Evolutionary conservation across 2,797 vertebrate genomes (phyloP).

Genomic region (Caiman crocodilus): DNA sequence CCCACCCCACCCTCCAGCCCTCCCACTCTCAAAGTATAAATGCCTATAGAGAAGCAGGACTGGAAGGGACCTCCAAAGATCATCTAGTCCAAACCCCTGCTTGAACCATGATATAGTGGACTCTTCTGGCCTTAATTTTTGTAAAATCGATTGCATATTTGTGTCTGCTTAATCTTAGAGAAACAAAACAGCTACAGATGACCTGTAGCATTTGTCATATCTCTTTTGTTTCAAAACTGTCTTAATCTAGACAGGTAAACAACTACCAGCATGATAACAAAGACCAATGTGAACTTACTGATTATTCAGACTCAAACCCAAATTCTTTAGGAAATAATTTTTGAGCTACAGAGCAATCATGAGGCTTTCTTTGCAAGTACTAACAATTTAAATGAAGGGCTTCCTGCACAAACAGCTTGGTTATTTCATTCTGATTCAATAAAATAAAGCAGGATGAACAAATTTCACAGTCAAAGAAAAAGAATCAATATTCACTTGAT

Average conservation of each 20-base stretch:
- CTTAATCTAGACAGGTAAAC: accelerated
- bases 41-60: no score
- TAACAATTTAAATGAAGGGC: not conserved
- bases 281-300: not conserved
- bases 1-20: no score
- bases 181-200: not conserved
- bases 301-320: not conserved
- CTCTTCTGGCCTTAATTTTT: no score
- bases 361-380: not conserved
- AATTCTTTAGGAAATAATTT: not conserved
- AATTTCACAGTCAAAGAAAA: not conserved
- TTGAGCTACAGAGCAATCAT: not conserved
- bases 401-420: not conserved
- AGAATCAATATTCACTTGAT: not conserved
- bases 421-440: not conserved
- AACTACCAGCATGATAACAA: accelerated
- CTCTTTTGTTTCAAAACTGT: not conserved
- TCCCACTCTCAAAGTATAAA: no score
- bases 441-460: not conserved
- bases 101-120: no score
- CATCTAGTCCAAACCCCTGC: no score
- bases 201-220: not conserved
- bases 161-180: not conserved
- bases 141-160: no score
- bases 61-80: no score